These are phyloP conservation scores for Vanessa cardui DNA, from an alignment of 2,888 invertebrate genomes.

Conservation along the genomic window DNA sequence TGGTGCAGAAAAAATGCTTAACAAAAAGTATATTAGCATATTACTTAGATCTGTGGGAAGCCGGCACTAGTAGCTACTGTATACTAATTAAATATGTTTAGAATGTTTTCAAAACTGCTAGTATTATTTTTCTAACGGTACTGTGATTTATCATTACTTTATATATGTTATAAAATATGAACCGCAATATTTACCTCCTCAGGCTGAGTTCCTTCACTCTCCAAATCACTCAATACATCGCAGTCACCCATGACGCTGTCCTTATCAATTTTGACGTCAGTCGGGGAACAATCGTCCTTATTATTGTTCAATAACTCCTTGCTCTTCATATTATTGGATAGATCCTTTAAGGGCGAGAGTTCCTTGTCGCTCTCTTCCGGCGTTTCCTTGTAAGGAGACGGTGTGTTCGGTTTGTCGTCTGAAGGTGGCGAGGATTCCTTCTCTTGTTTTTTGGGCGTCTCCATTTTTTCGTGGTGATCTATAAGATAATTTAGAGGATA, in stretches of 20 bases:
- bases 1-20: too few species aligned
- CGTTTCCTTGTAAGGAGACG: constrained; percentile 59
- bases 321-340: constrained; percentile 59
- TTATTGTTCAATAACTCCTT: constrained; percentile 73
- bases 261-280: constrained; percentile 79
- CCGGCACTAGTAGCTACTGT: too few species aligned
- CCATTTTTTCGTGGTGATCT: constrained; percentile 61
- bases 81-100: too few species aligned
- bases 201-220: constrained; percentile 93
- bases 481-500: constrained; percentile 14
- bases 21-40: too few species aligned
- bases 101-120: too few species aligned
- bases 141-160: neutral
- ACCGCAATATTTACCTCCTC: constrained; percentile 85
- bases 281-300: constrained; percentile 74
- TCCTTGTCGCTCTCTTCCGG: constrained; percentile 60
- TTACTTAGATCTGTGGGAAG: too few species aligned
- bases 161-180: neutral
- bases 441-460: constrained; percentile 64
- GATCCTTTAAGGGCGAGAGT: constrained; percentile 65
- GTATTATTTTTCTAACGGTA: too few species aligned
- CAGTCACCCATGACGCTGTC: constrained; percentile 86
- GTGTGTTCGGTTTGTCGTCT: constrained; percentile 51
- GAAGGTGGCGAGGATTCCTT: constrained; percentile 52
- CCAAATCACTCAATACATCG: constrained; percentile 90